Evolutionary conservation across 2,888 invertebrate species (phyloP), one percentile per base, ranked within the genome.

Genomic region (Melinaea marsaeus): DNA sequence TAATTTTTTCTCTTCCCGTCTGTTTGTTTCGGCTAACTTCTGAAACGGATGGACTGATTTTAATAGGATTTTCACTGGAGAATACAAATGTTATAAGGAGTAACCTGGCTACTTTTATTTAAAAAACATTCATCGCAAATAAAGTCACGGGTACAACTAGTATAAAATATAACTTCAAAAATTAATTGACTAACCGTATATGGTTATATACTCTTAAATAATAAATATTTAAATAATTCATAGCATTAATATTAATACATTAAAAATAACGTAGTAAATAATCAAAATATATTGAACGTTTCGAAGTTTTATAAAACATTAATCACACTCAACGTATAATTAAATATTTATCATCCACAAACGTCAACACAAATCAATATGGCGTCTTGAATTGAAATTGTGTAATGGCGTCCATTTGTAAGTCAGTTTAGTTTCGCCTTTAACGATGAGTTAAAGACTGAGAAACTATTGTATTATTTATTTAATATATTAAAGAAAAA

Each of bases 311-410:
- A 51, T 51, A 4, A 42, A 9, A 4, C 46, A 35, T 57, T 34
- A 4, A 51, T 51, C 51, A 32, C 22, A 51, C 42, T 6, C 22
- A 32, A 34, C 48, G 45, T 13, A 61, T 67, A 61, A 62, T 63
- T 64, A 62, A 59, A 48, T 57, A 68, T 64, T 62, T 68, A 61
- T 64, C 54, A 69, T 63, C 60, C 70, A 63, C 68, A 69, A 60
- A 64, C 65, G 65, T 71, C 65, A 57, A 70, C 80, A 82, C 84
- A 85, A 84, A 84, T 85, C 83, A 79, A 73, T 68, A 74, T 74
- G 67, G 73, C 76, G 81, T 81, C 79, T 77, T 79, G 80, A 83
- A 84, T 87, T 86, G 82, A 85, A 87, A 87, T 88, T 57, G 59
- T 61, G 57, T 47, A 56, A 58, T 56, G 47, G 55, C 51, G 55